Conservation (phyloP, 2,888 invertebrate genomes). For the Didymodactylos carnosus region DNA sequence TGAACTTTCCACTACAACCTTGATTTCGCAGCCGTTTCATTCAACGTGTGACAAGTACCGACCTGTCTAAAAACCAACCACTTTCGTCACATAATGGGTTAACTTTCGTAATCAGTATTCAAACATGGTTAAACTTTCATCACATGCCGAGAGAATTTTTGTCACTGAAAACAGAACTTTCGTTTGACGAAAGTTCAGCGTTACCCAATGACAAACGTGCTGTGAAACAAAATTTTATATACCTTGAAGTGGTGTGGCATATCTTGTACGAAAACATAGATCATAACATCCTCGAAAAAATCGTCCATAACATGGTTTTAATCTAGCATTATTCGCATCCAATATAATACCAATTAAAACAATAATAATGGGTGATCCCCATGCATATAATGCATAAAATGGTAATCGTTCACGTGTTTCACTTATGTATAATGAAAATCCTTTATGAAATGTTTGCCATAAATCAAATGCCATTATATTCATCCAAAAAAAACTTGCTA, state of each 20-base stretch:
- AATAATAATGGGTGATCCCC: conserved; percentile 45
- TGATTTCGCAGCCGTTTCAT: no score
- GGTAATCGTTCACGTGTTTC: conserved; percentile 18
- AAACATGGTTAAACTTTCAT: no score
- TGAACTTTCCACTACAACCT: no score
- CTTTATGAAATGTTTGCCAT: conserved; percentile 28
- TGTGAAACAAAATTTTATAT: neutral
- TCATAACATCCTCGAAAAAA: conserved; percentile 7
- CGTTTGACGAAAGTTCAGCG: no score
- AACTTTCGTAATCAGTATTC: no score
- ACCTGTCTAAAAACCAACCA: no score
- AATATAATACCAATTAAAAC: conserved; percentile 24
- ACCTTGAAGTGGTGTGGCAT: neutral
- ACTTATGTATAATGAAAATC: conserved; percentile 6
- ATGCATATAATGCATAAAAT: conserved; percentile 42
- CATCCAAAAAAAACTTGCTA: conserved; percentile 49
- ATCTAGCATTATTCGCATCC: conserved; percentile 19
- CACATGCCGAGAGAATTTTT: no score
- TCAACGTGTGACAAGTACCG: no score
- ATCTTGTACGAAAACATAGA: neutral
- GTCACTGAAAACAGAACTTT: no score
- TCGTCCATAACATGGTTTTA: conserved; percentile 12
- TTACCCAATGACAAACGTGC: no score
- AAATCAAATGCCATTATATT: conserved; percentile 44
- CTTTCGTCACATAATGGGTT: no score